phyloP scores from a whole-genome alignment of 2,113 vertebrate genomes.

The Zosterops hypoxanthus region DNA sequence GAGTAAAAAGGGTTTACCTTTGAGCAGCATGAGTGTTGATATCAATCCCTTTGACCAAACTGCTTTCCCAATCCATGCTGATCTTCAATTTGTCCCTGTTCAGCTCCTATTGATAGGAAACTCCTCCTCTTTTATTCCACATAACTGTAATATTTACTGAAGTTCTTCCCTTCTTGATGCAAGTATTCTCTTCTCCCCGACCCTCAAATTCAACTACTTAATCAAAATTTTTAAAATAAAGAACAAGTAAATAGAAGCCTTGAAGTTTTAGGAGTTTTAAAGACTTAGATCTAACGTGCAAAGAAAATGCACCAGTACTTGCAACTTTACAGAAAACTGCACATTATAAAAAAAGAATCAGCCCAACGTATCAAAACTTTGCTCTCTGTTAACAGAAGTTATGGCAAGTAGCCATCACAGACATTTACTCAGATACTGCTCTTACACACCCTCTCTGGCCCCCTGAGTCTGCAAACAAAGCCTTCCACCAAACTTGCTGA shows the following conservation, averaged over 20 bases:
- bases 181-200: not conserved
- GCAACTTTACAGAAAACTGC: not conserved
- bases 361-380: not conserved
- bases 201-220: not conserved
- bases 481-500: not conserved
- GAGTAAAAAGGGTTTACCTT: not conserved
- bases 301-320: not conserved
- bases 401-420: not conserved
- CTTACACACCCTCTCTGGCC: not conserved
- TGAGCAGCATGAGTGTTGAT: not conserved
- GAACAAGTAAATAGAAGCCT: not conserved
- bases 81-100: not conserved
- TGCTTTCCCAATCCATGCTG: not conserved
- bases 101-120: not conserved
- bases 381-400: not conserved
- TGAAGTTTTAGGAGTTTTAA: not conserved
- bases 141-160: not conserved
- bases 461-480: not conserved
- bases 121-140: not conserved
- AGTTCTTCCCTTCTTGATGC: not conserved
- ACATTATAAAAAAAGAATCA: not conserved
- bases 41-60: not conserved
- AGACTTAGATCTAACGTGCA: not conserved
- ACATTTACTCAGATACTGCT: not conserved
- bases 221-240: not conserved